phyloP scores from a whole-genome alignment of 2,113 vertebrate genomes.

The Agelaius phoeniceus region DNA sequence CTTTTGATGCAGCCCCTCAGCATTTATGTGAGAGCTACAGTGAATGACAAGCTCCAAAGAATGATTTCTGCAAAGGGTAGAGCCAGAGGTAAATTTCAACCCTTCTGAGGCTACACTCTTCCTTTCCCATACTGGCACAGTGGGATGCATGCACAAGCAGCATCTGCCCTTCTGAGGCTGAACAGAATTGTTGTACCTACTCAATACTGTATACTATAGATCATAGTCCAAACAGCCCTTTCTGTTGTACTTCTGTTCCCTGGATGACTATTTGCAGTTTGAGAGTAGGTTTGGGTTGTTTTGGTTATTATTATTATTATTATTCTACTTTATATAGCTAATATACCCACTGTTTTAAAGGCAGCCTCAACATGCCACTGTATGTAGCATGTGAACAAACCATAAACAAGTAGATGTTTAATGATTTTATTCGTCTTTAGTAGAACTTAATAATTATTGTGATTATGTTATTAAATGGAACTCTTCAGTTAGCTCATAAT shows the following conservation, averaged over 20 bases:
- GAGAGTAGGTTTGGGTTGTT: neutral
- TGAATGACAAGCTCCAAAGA: neutral
- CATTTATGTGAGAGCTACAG: neutral
- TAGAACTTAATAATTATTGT: neutral
- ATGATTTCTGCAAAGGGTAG: neutral
- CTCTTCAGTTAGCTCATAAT: neutral
- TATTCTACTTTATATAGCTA: neutral
- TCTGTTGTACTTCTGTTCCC: neutral
- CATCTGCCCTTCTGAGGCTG: neutral
- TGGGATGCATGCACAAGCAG: neutral
- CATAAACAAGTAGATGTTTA: neutral
- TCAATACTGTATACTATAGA: neutral
- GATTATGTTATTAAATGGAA: neutral
- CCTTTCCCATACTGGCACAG: neutral
- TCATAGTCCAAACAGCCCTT: neutral
- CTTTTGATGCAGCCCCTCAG: neutral
- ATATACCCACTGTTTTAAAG: neutral
- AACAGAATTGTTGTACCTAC: neutral
- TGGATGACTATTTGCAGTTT: neutral
- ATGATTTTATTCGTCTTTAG: neutral
- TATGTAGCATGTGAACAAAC: neutral
- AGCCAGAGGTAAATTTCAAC: neutral
- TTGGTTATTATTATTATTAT: neutral
- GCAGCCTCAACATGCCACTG: neutral
- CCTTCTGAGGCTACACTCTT: neutral